Base-by-base conservation (phyloP, 2,888 invertebrate genomes). In the Pollenia labialis region DNA sequence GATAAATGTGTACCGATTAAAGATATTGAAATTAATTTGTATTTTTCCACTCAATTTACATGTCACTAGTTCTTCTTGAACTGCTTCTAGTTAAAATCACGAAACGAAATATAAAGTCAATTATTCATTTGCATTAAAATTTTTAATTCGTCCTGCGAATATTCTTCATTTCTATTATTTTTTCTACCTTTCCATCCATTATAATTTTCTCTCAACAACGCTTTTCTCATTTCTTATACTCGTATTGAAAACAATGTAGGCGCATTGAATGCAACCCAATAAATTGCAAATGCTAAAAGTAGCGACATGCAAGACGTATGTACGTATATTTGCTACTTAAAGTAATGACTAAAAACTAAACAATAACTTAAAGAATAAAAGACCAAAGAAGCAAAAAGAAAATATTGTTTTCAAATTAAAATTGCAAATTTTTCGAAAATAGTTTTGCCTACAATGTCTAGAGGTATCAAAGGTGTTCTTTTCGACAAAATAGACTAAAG, bases 341-440 rank as follows among this genome's bases (percentile, higher is more conserved):
- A 83, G 80, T 52, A 69, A 80, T 69, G 54, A 69, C n/a, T 75
- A 66, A 82, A 71, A 56, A 23, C 14, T 62, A 68, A 64, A 54
- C n/a, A 69, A n/a, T 16, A 71, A 50, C 14, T 9, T 66, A 32
- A 9, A 48, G n/a, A 18, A 54, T 42, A 14, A 10, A 14, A 74
- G 23, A 6, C 42, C 62, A 68, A 60, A 12, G 14, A 2, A 54
- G 42, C 62, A 58, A 40, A 64, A 48, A 44, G 54, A n/a, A 44
- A 72, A 76, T 44, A 80, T 75, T 71, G 52, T 75, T 75, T 81
- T 77, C 12, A 84, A 87, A 87, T 87, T 84, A 84, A 84, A 87
- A 87, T 87, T 87, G 87, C 84, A 87, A 87, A 84, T 87, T 81
- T 23, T 81, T 83, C 54, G 1, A 74, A 83, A 87, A 84, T 66